These are phyloP conservation scores for Coturnix japonica DNA, from an alignment of 2,113 vertebrate genomes.

Conservation along the genomic window DNA sequence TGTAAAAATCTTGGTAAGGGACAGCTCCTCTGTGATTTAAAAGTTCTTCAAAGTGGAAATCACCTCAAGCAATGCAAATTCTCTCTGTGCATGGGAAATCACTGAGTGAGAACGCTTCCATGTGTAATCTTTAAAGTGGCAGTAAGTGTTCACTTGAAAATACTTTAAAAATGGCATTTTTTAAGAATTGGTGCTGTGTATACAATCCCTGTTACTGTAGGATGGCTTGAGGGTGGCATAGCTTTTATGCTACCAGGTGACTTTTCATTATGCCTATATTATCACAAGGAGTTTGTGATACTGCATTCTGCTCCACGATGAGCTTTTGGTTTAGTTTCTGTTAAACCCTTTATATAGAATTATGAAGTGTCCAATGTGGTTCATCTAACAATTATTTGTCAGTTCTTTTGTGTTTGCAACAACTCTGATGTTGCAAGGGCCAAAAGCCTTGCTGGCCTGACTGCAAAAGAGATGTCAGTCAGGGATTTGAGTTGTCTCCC, in stretches of 20 bases:
- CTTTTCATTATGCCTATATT: neutral
- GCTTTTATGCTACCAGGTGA: neutral
- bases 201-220: neutral
- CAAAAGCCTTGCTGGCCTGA: neutral
- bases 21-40: slow-evolving; percentile 53
- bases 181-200: neutral
- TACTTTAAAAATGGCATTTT: neutral
- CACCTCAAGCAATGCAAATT: slow-evolving; percentile 68
- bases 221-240: neutral
- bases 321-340: neutral
- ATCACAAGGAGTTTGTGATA: neutral
- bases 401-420: neutral
- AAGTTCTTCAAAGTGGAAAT: slow-evolving; percentile 68
- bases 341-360: neutral
- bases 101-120: neutral
- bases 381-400: neutral
- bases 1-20: slow-evolving; percentile 63
- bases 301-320: neutral
- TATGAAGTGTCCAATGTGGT: neutral
- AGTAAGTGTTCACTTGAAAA: slow-evolving; percentile 37
- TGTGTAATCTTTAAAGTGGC: slow-evolving; percentile 54
- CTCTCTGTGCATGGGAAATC: slow-evolving; percentile 12
- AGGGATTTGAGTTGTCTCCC: neutral
- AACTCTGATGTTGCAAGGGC: neutral
- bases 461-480: neutral